phyloP scores from a whole-genome alignment of 2,113 vertebrate genomes.

The Glaucomys volans region DNA sequence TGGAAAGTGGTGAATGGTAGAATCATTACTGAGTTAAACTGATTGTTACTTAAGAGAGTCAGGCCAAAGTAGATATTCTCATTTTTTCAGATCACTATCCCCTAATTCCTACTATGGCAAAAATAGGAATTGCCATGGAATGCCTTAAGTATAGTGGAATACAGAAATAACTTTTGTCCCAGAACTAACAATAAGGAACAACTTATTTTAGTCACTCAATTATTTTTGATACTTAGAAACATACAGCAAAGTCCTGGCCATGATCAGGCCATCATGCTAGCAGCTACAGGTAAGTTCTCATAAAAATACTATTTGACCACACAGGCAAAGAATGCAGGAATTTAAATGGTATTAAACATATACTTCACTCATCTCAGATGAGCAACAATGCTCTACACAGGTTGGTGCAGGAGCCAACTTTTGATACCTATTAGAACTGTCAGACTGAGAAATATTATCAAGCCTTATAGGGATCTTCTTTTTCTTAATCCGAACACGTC shows the following conservation, averaged over 20 bases:
- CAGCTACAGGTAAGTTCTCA: background rate
- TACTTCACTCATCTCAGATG: background rate
- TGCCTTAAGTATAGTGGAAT: background rate
- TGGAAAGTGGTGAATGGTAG: background rate
- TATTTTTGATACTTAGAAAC: background rate
- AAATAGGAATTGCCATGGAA: background rate
- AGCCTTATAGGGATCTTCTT: background rate
- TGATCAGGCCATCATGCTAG: background rate
- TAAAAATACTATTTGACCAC: background rate
- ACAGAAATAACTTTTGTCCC: conserved; percentile 14
- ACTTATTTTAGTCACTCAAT: background rate
- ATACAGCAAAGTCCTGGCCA: background rate
- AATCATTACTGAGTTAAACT: background rate
- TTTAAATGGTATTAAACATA: background rate
- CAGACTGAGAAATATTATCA: background rate
- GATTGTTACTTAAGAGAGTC: conserved; percentile 7
- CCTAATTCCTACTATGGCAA: background rate
- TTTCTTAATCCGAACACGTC: background rate
- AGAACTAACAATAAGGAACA: background rate
- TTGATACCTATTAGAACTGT: background rate
- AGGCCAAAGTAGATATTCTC: background rate
- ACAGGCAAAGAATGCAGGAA: background rate
- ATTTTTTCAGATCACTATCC: background rate
- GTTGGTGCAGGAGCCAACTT: background rate
- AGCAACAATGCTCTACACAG: background rate